A percentile compares a stretch with the other conserved stretches of the same genome.
Evolutionary conservation across 2,888 invertebrate genomes (phyloP).

Genomic region (Melolontha melolontha): DNA sequence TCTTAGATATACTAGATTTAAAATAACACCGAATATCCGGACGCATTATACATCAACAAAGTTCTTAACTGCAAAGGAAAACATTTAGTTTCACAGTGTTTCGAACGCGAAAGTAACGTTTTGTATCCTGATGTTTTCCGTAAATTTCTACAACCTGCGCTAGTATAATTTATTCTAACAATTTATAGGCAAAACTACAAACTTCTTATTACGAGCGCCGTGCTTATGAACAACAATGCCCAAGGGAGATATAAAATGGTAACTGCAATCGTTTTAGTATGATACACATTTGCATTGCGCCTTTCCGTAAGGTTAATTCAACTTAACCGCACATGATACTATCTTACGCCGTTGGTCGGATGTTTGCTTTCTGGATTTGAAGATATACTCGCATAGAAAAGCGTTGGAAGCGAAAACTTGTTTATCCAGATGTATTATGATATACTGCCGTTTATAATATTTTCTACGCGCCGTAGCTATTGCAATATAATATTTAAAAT

Average conservation of each 20-base stretch:
- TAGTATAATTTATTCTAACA: slow-evolving; percentile 25
- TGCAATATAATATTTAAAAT: too few relatives aligned
- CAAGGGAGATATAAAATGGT: slow-evolving; percentile 36
- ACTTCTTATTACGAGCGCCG: slow-evolving; percentile 24
- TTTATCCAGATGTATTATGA: too few relatives aligned
- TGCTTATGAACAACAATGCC: slow-evolving; percentile 27
- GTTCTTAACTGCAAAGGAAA: too few relatives aligned
- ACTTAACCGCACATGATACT: neutral
- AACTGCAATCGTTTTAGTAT: slow-evolving; percentile 28
- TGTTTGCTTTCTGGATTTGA: too few relatives aligned
- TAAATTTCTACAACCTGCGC: neutral
- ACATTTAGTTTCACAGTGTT: neutral
- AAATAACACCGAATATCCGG: neutral
- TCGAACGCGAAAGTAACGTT: too few relatives aligned
- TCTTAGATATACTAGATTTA: neutral
- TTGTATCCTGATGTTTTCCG: too few relatives aligned
- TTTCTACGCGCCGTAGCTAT: too few relatives aligned
- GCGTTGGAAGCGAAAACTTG: too few relatives aligned
- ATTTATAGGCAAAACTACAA: slow-evolving; percentile 28
- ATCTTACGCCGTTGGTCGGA: too few relatives aligned
- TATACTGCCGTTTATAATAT: too few relatives aligned
- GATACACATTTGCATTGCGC: slow-evolving; percentile 5
- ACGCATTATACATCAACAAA: too few relatives aligned
- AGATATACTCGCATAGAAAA: too few relatives aligned
- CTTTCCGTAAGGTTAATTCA: slow-evolving; percentile 6